Evolutionary conservation across 2,797 vertebrate genomes (phyloP), one percentile per base, ranked within the genome.

Genomic region (Silurus aristotelis): DNA sequence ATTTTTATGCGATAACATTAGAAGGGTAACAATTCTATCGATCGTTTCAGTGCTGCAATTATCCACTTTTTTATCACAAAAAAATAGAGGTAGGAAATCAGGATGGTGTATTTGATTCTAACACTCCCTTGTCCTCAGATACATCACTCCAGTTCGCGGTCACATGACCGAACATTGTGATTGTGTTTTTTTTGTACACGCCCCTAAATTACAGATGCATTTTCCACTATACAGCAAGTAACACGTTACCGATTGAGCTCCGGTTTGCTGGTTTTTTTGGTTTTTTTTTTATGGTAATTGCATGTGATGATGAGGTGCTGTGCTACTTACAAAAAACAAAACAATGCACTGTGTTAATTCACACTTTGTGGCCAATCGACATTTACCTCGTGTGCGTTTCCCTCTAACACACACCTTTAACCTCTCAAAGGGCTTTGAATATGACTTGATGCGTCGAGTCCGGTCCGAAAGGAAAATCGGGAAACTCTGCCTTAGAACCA

Each of bases 331-430:
- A 38, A 38, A 38, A 38, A 38, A 38, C 38, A 38, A 38, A 38
- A 38, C 38, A 38, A 38, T 38, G 5, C 68, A 80, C 78, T 82
- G 58, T 85, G 58, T 61, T 81, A 17, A 84, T 52, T 66, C 15
- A 20, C 67, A 56, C 64, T 55, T 61, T 38, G 48, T 43, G 76
- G 56, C 76, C 58, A 20, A 55, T 48, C 31, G 48, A 48, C 20
- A 17, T 56, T 66, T 48, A 64, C 52, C 78, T 64, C 20, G 10
- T 38, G 31, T 12, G 22, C 27, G 78, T 66, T 80, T 66, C 22
- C 38, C 61, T 60, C 17, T 14, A 79, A 79, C 58, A 64, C 58
- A 22, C 22, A 63, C 61, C 22, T 52, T 64, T 25, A 64, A 80
- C 13, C 77, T 64, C 13, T 46, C 38, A 8, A 78, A 78, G 75